These are phyloP conservation scores for Oryzias sinensis DNA, from an alignment of 2,797 vertebrate genomes.

Conservation along the genomic window DNA sequence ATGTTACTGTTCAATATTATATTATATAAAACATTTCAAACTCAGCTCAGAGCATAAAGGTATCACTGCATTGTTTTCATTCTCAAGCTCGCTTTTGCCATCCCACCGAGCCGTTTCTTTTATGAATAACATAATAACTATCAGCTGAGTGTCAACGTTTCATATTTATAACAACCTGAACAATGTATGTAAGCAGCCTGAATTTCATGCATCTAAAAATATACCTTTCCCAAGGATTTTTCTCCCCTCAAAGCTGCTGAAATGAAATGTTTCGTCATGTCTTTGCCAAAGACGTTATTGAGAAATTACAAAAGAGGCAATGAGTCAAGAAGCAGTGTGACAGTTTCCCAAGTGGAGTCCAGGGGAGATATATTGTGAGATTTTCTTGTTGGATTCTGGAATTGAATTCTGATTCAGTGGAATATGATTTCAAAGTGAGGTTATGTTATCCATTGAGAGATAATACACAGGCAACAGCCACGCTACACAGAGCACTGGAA, in stretches of 20 bases:
- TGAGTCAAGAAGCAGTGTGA: slow-evolving; percentile 61
- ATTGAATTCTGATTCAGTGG: slow-evolving; percentile 76
- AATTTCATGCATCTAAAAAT: slow-evolving; percentile 71
- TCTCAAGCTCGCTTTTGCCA: slow-evolving; percentile 49
- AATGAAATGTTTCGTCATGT: slow-evolving; percentile 64
- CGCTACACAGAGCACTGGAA: slow-evolving; percentile 61
- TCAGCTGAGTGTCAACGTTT: slow-evolving; percentile 55
- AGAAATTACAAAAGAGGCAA: slow-evolving; percentile 63
- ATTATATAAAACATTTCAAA: slow-evolving; percentile 46
- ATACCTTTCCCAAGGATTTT: slow-evolving; percentile 42
- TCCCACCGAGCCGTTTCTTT: slow-evolving; percentile 44
- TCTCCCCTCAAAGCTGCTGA: slow-evolving; percentile 36
- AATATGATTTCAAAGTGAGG: slow-evolving; percentile 72
- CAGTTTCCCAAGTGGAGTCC: slow-evolving; percentile 59
- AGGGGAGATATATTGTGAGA: slow-evolving; percentile 68
- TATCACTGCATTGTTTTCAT: slow-evolving; percentile 50
- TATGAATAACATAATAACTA: slow-evolving; percentile 69
- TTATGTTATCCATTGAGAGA: slow-evolving; percentile 66
- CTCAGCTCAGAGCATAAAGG: slow-evolving; percentile 20
- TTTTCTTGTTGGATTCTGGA: slow-evolving; percentile 68
- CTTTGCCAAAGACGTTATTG: slow-evolving; percentile 56
- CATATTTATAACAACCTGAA: slow-evolving; percentile 67
- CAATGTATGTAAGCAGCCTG: slow-evolving; percentile 64
- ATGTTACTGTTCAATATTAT: slow-evolving; percentile 40
- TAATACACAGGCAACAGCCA: slow-evolving; percentile 68